phyloP scores from a whole-genome alignment of 2,888 invertebrate genomes.

The Ectemnius lituratus region DNA sequence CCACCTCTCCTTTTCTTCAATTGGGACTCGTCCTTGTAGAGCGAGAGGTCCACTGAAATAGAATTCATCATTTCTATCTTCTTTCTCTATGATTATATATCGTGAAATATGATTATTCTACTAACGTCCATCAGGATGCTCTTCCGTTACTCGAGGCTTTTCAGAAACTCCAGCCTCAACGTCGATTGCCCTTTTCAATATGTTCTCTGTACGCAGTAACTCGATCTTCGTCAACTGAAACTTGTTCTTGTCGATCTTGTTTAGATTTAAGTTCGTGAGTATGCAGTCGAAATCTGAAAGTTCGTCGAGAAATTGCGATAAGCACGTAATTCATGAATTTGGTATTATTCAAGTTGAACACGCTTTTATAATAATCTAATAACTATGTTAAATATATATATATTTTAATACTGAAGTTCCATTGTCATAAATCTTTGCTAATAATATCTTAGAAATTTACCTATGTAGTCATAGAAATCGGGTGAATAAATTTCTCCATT shows the following conservation, averaged over 20 bases:
- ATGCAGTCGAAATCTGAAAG: constrained; percentile 91
- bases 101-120: constrained; percentile 58
- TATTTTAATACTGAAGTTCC: too few species aligned
- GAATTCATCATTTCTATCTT: neutral
- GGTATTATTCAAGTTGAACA: constrained; percentile 20
- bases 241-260: constrained; percentile 85
- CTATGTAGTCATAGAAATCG: constrained; percentile 93
- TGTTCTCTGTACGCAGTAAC: constrained; percentile 88
- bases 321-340: too few species aligned
- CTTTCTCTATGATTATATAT: constrained; percentile 6
- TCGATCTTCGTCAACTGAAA: constrained; percentile 87
- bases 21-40: constrained; percentile 91
- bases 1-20: constrained; percentile 81
- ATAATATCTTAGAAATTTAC: constrained; percentile 74
- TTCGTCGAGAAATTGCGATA: too few species aligned
- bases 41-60: constrained; percentile 87
- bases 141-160: constrained; percentile 84
- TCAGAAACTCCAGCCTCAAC: constrained; percentile 87
- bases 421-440: neutral
- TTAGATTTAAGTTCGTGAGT: constrained; percentile 89
- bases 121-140: constrained; percentile 92
- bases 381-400: neutral
- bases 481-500: constrained; percentile 88
- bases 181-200: constrained; percentile 89
- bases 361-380: neutral